These are phyloP conservation scores for Chascanopsetta lugubris DNA, from an alignment of 2,113 vertebrate species.

Conservation along the genomic window DNA sequence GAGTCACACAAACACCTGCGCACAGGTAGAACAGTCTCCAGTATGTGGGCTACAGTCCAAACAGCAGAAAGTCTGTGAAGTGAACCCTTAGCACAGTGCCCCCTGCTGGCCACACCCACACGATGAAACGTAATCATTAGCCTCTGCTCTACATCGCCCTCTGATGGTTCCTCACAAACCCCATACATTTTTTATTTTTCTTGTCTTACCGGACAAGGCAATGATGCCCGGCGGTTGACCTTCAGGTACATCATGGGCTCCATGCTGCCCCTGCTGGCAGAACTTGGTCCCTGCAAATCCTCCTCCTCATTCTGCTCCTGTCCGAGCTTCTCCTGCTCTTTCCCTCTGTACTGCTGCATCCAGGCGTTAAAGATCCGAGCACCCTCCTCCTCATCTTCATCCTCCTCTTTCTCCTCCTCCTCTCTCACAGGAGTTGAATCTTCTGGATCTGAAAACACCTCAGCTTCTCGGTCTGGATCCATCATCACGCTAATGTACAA, in stretches of 20 bases:
- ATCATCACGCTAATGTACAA: too few relatives aligned
- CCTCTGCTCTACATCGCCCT: too few relatives aligned
- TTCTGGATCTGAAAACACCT: constrained; percentile 37
- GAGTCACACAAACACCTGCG: too few relatives aligned
- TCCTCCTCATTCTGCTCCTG: constrained; percentile 1
- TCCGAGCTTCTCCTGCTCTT: not conserved
- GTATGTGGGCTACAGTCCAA: too few relatives aligned
- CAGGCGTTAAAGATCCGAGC: constrained; percentile 57
- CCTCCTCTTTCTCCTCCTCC: constrained; percentile 19
- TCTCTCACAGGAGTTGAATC: constrained; percentile 1
- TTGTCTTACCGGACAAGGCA: constrained; percentile 86
- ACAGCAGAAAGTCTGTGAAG: too few relatives aligned
- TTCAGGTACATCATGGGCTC: constrained; percentile 22
- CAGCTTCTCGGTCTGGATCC: constrained; percentile 46
- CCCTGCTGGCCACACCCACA: too few relatives aligned
- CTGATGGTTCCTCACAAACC: too few relatives aligned
- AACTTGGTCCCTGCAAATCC: constrained; percentile 13
- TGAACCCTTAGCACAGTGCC: too few relatives aligned
- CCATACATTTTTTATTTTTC: too few relatives aligned
- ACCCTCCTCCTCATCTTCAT: constrained; percentile 30
- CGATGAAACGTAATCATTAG: too few relatives aligned
- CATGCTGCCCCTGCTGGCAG: constrained; percentile 65
- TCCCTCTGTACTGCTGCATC: constrained; percentile 57
- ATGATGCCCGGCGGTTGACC: constrained; percentile 83
- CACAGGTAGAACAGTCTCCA: too few relatives aligned